Evolutionary conservation across 2,797 vertebrate genomes (phyloP).

Genomic region (Arnoldichthys spilopterus): DNA sequence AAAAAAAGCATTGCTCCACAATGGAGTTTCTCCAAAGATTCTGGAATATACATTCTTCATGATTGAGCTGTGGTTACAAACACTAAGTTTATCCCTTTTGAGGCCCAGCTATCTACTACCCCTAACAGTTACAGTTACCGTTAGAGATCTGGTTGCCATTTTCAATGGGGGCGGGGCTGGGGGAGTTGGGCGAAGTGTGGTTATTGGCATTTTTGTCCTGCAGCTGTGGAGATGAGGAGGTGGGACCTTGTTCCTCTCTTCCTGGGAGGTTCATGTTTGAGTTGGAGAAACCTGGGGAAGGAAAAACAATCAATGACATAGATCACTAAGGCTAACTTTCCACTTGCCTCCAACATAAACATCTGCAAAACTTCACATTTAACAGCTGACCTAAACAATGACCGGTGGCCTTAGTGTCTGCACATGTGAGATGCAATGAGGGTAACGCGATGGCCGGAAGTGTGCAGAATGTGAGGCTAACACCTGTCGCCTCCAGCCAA

Average conservation of each 20-base stretch:
- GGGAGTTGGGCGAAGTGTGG: constrained; percentile 78
- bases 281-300: constrained; percentile 82
- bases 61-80: not conserved
- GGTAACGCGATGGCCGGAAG: constrained; percentile 34
- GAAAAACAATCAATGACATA: not conserved
- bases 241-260: constrained; percentile 82
- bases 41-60: not conserved
- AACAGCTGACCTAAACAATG: not conserved
- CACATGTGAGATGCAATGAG: not conserved
- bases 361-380: not conserved
- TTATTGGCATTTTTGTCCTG: constrained; percentile 96
- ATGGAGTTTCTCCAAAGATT: not conserved
- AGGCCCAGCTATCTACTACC: not conserved
- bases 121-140: constrained; percentile 76
- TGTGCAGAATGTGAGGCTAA: constrained; percentile 38
- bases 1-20: not conserved
- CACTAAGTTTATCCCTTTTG: not conserved
- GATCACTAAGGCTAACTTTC: not conserved
- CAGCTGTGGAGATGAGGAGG: constrained; percentile 79
- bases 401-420: not conserved
- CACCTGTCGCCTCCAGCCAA: constrained; percentile 45
- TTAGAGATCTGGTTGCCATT: constrained; percentile 94
- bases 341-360: not conserved
- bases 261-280: constrained; percentile 90
- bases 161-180: constrained; percentile 80